Conservation (phyloP, 2,888 invertebrate species). For the Apotomis turbidana region DNA sequence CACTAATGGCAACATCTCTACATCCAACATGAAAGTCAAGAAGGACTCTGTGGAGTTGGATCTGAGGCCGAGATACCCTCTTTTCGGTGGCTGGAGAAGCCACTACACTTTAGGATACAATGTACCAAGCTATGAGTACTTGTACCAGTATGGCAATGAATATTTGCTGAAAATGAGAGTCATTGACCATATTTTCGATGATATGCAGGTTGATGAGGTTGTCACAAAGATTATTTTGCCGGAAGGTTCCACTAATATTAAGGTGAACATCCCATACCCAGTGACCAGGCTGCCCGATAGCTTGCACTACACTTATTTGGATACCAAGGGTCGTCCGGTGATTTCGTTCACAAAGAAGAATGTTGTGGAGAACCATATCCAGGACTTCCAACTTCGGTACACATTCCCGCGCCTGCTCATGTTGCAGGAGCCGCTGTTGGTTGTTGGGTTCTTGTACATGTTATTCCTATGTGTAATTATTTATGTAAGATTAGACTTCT, state of each 20-base stretch:
- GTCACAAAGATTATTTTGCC: constrained; percentile 96
- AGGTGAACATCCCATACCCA: constrained; percentile 91
- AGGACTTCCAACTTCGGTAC: constrained; percentile 95
- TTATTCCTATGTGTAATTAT: constrained; percentile 96
- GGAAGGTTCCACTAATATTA: constrained; percentile 93
- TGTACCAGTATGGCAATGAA: constrained; percentile 91
- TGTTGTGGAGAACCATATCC: constrained; percentile 97
- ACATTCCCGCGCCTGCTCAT: constrained; percentile 93
- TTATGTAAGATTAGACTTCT: constrained; percentile 98
- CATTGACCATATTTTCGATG: constrained; percentile 98
- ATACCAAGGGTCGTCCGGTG: constrained; percentile 96
- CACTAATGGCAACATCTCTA: constrained; percentile 99
- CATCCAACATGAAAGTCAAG: constrained; percentile 94
- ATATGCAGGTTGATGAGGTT: constrained; percentile 96
- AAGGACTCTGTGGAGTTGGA: constrained; percentile 98
- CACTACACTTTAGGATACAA: constrained; percentile 98
- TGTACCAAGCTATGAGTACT: constrained; percentile 98
- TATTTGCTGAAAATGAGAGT: constrained; percentile 96
- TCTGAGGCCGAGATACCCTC: constrained; percentile 97
- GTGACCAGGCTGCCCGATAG: constrained; percentile 89
- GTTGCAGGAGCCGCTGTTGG: constrained; percentile 96
- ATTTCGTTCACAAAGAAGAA: constrained; percentile 92
- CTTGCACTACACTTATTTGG: constrained; percentile 96
- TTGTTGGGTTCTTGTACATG: constrained; percentile 93
- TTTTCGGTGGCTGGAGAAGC: constrained; percentile 99